Evolutionary conservation across 1,140 invertebrate genomes (phyloP), one percentile per base, ranked within the genome.

Genomic region (Monochamus saltuarius): DNA sequence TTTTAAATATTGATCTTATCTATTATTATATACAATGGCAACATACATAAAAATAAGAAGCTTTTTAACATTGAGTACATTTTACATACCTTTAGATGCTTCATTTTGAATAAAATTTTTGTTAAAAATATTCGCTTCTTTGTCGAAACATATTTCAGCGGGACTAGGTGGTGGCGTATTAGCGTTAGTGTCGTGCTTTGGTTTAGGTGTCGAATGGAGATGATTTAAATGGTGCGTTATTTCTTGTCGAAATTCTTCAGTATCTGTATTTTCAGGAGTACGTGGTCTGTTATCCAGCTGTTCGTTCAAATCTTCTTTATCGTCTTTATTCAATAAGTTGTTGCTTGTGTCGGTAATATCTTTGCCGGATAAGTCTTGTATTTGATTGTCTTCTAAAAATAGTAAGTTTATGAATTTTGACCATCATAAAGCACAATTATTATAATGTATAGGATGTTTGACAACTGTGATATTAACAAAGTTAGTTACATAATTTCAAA

Each of bases 91-190:
- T 60, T 57, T 38, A 29, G 35, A 39, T 9, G 43, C 16, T 36
- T 61, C 7, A 54, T 56, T 59, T 65, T 53, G 42, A 36, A 16
- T 47, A 36, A 45, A 43, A 39, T 65, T 46, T 56, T 59, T 55
- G 29, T 49, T 56, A 22, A 59, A 42, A 19, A 60, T 46, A 35
- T 64, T 55, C 40, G 45, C 17, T 47, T 59, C 64, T 39, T 49
- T 54, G 29, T 58, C 53, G 47, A 50, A 43, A 34, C 60, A 35
- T 16, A 73, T 65, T 55, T 74, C 71, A 1, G 67, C 65, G 4
- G 74, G 74, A 64, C 69, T 76, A 4, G 73, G 71, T 17, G 73
- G 73, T 17, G 74, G 73, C 11, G 73, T 75, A 22, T 62, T 69
- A 4, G 66, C 58, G 55, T 68, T 65, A 35, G 43, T 39, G 17